A percentile compares a stretch with the other conserved stretches of the same genome.
These are phyloP conservation scores for Drosophila quadrilineata DNA, from an alignment of 1,140 invertebrate species.

Conservation along the genomic window DNA sequence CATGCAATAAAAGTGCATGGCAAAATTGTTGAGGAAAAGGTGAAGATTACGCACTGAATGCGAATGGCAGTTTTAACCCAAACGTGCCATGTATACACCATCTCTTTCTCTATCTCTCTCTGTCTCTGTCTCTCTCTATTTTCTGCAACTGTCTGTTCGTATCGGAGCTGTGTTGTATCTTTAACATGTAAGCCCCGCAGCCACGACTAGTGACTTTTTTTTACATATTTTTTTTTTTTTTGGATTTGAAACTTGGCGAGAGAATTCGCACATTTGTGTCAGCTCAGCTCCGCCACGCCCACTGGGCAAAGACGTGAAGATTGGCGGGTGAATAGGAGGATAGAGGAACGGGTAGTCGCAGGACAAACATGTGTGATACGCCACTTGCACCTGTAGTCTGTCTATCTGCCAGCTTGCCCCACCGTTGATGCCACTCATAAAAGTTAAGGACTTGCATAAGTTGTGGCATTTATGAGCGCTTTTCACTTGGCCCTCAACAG, in stretches of 20 bases:
- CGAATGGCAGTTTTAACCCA: conserved; percentile 54
- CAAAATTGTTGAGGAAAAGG: conserved; percentile 64
- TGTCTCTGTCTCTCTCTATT: not conserved
- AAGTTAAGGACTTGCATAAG: conserved; percentile 77
- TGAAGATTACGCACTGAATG: conserved; percentile 77
- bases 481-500: conserved; percentile 60
- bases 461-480: conserved; percentile 78
- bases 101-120: not conserved
- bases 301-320: conserved; percentile 11
- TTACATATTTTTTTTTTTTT: not conserved
- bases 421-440: conserved; percentile 57
- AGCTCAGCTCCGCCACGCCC: conserved; percentile 34
- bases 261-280: conserved; percentile 44
- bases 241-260: conserved; percentile 20
- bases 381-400: conserved; percentile 63
- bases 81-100: not conserved
- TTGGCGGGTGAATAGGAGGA: not conserved
- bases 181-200: too few species aligned
- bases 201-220: not conserved
- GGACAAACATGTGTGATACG: conserved; percentile 76
- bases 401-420: conserved; percentile 6
- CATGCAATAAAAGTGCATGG: conserved; percentile 69
- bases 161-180: too few species aligned
- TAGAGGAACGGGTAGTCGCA: conserved; percentile 24
- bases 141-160: not conserved